Percentiles rank a stretch among this genome's conserved stretches.
phyloP scores from a whole-genome alignment of 2,797 vertebrate genomes.

The Glyptemys insculpta region DNA sequence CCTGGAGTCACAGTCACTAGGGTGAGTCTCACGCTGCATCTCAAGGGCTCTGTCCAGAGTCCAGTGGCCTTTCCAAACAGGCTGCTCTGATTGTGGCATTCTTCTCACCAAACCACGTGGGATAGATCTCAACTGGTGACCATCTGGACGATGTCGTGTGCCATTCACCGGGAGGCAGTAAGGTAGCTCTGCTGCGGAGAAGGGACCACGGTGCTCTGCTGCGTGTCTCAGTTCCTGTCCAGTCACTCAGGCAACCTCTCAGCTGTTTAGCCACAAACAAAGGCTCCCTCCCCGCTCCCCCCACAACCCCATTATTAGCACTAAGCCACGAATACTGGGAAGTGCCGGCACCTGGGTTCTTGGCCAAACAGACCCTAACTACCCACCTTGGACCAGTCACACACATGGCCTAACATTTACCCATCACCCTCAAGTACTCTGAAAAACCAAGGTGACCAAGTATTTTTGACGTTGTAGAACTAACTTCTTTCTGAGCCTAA shows the following conservation, averaged over 20 bases:
- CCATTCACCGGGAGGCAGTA: neutral
- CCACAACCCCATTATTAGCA: slow-evolving; percentile 63
- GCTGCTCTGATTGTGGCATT: neutral
- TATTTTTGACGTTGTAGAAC: neutral
- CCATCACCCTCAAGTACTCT: slow-evolving; percentile 72
- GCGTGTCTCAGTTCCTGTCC: neutral
- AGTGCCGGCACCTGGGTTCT: neutral
- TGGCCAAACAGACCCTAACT: slow-evolving; percentile 73
- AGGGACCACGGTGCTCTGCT: neutral
- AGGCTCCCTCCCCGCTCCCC: slow-evolving; percentile 66
- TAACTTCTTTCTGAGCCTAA: slow-evolving; percentile 34
- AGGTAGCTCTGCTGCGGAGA: neutral
- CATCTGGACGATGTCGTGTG: rapidly evolving
- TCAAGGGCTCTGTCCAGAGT: neutral
- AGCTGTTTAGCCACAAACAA: slow-evolving; percentile 57
- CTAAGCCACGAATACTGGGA: slow-evolving; percentile 61
- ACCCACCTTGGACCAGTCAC: slow-evolving; percentile 76
- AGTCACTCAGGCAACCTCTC: neutral
- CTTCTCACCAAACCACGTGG: rapidly evolving
- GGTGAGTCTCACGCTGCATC: neutral
- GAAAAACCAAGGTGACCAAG: slow-evolving; percentile 63
- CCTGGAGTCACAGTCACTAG: neutral
- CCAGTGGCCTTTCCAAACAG: rapidly evolving
- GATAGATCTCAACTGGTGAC: rapidly evolving
- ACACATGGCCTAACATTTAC: slow-evolving; percentile 72